These are phyloP conservation scores for Scaptomyza flava DNA, from an alignment of 2,888 invertebrate species.

Conservation along the genomic window DNA sequence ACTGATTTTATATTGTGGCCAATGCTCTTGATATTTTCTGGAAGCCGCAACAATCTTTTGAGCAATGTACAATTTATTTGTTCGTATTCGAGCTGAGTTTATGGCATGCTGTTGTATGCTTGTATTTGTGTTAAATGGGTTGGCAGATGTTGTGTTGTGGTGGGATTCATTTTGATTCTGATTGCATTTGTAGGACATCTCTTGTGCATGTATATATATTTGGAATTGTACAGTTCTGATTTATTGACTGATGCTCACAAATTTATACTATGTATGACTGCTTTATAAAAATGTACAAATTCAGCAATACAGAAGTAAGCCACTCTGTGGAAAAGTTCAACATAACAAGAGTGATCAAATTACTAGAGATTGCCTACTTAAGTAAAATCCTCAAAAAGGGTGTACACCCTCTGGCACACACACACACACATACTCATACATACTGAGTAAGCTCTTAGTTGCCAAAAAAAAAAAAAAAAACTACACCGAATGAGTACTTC, in stretches of 20 bases:
- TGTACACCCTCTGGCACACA: constrained; percentile 10
- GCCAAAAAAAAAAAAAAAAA: constrained; percentile 33
- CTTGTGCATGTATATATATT: too few relatives aligned
- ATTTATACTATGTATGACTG: background rate
- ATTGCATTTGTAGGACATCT: constrained; percentile 5
- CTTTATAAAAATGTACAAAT: background rate
- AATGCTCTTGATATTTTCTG: background rate
- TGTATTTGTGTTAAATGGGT: background rate
- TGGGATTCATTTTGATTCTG: background rate
- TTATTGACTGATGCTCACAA: background rate
- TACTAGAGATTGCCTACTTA: background rate
- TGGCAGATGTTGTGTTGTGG: background rate
- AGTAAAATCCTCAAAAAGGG: background rate
- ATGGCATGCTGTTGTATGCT: background rate
- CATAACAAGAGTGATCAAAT: background rate
- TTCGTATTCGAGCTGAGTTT: background rate
- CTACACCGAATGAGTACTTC: constrained; percentile 30
- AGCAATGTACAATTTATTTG: background rate
- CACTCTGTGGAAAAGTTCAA: background rate
- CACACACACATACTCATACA: background rate
- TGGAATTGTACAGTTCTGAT: background rate
- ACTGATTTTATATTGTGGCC: background rate
- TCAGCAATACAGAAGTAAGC: background rate
- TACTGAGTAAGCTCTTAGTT: constrained; percentile 24
- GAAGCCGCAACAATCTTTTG: constrained; percentile 1